Evolutionary conservation across 2,113 vertebrate species (phyloP), one percentile per base, ranked within the genome.

Genomic region (Catharus minimus): DNA sequence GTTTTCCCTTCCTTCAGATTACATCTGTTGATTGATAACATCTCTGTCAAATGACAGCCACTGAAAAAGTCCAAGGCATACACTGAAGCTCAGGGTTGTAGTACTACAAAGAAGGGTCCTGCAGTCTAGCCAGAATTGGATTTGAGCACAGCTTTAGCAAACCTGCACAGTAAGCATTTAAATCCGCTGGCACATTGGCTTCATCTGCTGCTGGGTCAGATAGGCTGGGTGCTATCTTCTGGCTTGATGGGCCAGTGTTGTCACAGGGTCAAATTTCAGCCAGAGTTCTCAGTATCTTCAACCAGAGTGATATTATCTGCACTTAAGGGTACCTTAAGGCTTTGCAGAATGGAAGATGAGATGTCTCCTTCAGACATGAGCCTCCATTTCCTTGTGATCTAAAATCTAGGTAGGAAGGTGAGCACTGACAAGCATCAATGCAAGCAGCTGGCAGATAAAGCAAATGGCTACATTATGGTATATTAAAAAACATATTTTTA

Each of bases 331-430:
- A 65, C 21, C 7, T 64, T 44, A 75, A 52, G 14, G 7, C 38
- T 75, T 19, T n/a, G 24, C 9, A 71, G 44, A 81, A 38, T 20
- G 10, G 49, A 67, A 68, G 81, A 87, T 32, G 19, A 46, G 15
- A 46, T 62, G 13, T 5, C 9, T 49, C 33, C 56, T 61, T 64
- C 6, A 49, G 65, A 44, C 24, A 28, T 0, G 0, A 80, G 9
- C 13, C 17, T 83, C 15, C 3, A 8, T 39, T 91, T 83, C 47
- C 32, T 68, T 71, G 56, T 19, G 8, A 26, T 60, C 19, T 78
- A 18, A 72, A 53, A 46, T n/a, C 24, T 24, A 53, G 16, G 12
- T 28, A 53, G 12, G 14, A 90, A 81, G 26, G 23, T 65, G 15
- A 91, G 32, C 27, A 19, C 10, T 60, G 47, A 47, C 13, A 49